Conservation (phyloP, 2,797 vertebrate genomes). For the Diglossa cyanea region DNA sequence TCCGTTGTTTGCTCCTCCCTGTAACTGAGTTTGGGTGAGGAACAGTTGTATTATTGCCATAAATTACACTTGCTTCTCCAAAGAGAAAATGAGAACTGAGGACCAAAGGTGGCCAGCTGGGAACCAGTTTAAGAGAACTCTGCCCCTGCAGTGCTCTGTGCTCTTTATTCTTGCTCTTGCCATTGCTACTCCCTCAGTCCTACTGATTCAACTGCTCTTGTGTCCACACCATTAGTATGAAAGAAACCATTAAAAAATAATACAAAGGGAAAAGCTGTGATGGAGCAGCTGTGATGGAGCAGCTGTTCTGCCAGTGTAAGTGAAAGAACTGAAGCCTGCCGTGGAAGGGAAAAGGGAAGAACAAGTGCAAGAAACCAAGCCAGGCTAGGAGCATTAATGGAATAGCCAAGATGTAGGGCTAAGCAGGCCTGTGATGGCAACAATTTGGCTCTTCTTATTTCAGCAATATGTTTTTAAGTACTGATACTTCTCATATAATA, state of each 20-base stretch:
- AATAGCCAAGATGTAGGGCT: background rate
- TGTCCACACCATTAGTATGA: background rate
- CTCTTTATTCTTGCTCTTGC: background rate
- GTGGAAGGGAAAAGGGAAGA: background rate
- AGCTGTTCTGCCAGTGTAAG: background rate
- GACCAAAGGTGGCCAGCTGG: background rate
- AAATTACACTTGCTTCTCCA: background rate
- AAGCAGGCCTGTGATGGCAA: fast-evolving
- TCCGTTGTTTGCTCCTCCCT: fast-evolving
- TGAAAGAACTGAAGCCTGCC: background rate
- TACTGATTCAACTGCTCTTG: background rate
- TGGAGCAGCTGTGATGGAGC: background rate
- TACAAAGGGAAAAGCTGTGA: background rate
- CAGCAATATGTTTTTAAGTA: background rate
- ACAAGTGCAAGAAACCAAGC: background rate
- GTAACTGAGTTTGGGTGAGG: background rate
- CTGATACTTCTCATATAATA: background rate
- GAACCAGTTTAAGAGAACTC: background rate
- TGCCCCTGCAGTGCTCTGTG: background rate
- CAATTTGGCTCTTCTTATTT: background rate
- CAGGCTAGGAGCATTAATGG: background rate
- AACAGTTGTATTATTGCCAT: background rate
- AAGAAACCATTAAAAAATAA: background rate
- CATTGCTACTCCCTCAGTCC: background rate
- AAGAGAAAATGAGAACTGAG: background rate